Conservation (phyloP, 2,888 invertebrate genomes). For the Lysandra coridon region DNA sequence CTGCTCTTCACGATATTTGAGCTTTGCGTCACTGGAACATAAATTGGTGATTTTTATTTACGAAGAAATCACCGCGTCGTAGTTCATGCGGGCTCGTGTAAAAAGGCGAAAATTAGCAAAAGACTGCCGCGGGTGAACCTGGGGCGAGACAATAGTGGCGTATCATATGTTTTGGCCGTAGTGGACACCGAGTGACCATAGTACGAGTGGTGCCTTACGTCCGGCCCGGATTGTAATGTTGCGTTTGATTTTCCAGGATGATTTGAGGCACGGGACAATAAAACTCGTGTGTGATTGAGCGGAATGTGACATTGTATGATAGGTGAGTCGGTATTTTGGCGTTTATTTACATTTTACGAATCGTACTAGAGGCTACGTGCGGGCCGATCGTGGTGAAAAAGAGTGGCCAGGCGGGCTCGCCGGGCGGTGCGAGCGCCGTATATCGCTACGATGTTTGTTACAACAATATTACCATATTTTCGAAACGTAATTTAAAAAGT, state of each 20-base stretch:
- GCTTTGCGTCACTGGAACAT: slow-evolving; percentile 82
- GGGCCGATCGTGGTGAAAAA: slow-evolving; percentile 69
- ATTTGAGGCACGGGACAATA: slow-evolving; percentile 72
- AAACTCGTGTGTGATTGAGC: slow-evolving; percentile 75
- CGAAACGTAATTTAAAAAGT: slow-evolving; percentile 50
- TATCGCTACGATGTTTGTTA: slow-evolving; percentile 3
- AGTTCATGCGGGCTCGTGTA: slow-evolving; percentile 65
- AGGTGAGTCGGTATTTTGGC: slow-evolving; percentile 68
- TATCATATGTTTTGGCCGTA: slow-evolving; percentile 79
- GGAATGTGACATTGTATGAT: slow-evolving; percentile 81
- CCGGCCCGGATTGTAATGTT: slow-evolving; percentile 75
- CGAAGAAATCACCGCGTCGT: slow-evolving; percentile 64
- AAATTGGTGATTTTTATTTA: slow-evolving; percentile 73
- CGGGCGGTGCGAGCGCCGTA: slow-evolving; percentile 50
- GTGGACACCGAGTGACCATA: slow-evolving; percentile 73
- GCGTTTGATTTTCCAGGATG: slow-evolving; percentile 75
- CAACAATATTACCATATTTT: slow-evolving; percentile 32
- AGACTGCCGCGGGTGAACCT: slow-evolving; percentile 59
- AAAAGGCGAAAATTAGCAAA: slow-evolving; percentile 62
- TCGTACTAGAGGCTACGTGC: slow-evolving; percentile 58
- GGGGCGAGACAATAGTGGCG: slow-evolving; percentile 68
- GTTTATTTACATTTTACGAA: slow-evolving; percentile 74
- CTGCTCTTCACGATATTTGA: slow-evolving; percentile 81
- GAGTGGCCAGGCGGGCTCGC: slow-evolving; percentile 58
- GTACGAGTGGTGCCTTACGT: slow-evolving; percentile 78